Conservation (phyloP, 2,113 vertebrate species). For the Scopus umbretta region DNA sequence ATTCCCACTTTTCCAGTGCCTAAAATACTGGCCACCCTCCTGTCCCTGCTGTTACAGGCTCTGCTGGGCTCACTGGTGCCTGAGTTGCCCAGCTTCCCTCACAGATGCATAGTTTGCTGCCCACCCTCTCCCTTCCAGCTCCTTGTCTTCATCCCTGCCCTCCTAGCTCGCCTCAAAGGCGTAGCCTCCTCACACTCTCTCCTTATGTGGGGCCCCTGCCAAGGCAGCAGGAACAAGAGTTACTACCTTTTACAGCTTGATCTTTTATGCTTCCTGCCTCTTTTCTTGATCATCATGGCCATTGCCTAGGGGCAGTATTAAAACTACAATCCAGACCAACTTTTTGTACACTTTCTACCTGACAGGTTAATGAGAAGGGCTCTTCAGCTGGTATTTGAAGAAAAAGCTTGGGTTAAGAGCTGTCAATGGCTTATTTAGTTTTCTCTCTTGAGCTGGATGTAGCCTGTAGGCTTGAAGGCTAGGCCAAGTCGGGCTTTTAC, state of each 20-base stretch:
- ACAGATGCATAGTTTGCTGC: not conserved
- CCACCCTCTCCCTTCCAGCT: not conserved
- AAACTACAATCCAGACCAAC: not conserved
- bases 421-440: not conserved
- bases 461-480: not conserved
- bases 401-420: not conserved
- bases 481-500: not conserved
- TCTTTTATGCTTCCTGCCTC: not conserved
- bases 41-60: not conserved
- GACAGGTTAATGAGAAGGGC: not conserved
- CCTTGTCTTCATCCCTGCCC: not conserved
- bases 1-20: not conserved
- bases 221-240: not conserved
- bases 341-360: not conserved
- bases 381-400: not conserved
- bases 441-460: not conserved
- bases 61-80: not conserved
- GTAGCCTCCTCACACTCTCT: not conserved
- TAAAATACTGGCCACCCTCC: not conserved
- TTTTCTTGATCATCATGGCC: not conserved
- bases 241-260: not conserved
- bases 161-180: not conserved
- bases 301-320: not conserved
- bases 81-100: not conserved
- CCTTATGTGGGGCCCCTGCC: not conserved